Evolutionary conservation across 2,113 vertebrate genomes (phyloP).

Genomic region (Carassius gibelio): DNA sequence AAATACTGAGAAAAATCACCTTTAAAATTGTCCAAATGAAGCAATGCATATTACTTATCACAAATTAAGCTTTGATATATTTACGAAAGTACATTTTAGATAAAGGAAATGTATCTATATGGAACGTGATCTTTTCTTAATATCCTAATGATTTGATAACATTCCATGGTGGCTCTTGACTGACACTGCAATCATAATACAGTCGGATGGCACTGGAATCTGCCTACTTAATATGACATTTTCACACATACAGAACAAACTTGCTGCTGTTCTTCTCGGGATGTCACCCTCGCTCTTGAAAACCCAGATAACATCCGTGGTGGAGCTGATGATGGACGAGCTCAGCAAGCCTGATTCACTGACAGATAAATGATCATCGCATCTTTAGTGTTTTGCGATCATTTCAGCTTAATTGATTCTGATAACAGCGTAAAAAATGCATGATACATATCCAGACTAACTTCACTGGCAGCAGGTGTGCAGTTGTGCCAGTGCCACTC

Average conservation of each 20-base stretch:
- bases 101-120: no score
- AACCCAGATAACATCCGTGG: conserved; percentile 25
- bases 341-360: conserved; percentile 3
- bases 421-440: not conserved
- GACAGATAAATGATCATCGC: conserved; percentile 16
- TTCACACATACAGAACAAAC: conserved; percentile 18
- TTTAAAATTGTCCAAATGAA: no score
- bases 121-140: no score
- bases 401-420: conserved; percentile 23
- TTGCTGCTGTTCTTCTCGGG: not conserved
- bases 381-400: conserved; percentile 21
- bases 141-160: no score
- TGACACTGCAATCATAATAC: no score
- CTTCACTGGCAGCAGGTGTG: conserved; percentile 13
- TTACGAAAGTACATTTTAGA: no score
- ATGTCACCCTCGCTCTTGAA: not conserved
- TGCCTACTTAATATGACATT: not conserved
- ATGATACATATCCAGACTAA: conserved; percentile 1
- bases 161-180: no score
- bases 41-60: no score
- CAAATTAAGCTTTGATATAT: no score
- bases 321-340: not conserved
- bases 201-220: not conserved
- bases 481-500: not conserved
- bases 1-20: no score